phyloP scores from a whole-genome alignment of 2,888 invertebrate species.

The Pachydiplax longipennis region DNA sequence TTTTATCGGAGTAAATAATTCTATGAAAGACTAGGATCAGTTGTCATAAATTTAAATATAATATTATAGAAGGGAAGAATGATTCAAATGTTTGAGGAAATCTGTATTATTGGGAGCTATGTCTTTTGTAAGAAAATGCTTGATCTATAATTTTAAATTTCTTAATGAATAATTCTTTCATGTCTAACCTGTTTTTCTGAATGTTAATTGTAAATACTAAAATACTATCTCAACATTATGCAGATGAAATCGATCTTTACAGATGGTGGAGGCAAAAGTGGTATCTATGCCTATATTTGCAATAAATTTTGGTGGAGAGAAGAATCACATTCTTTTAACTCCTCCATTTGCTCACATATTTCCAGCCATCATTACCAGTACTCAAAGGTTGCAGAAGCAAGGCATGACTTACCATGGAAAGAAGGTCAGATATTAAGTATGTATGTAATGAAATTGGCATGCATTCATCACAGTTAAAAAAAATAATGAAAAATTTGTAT shows the following conservation, averaged over 20 bases:
- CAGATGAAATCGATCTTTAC: constrained; percentile 47
- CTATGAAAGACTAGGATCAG: too few species aligned
- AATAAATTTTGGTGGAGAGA: constrained; percentile 51
- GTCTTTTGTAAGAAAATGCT: too few species aligned
- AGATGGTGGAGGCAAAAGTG: constrained; percentile 69
- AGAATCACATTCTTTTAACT: constrained; percentile 68
- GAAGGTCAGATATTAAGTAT: background rate
- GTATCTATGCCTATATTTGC: constrained; percentile 66
- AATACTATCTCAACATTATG: too few species aligned
- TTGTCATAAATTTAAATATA: too few species aligned
- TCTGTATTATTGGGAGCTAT: too few species aligned
- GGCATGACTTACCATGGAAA: background rate
- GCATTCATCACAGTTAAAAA: background rate
- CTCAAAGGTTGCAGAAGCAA: background rate
- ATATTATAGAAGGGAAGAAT: too few species aligned
- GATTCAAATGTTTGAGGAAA: too few species aligned
- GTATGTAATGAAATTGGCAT: background rate
- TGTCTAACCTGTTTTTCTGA: too few species aligned
- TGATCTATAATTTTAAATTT: too few species aligned
- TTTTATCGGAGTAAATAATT: too few species aligned
- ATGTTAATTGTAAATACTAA: too few species aligned
- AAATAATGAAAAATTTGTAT: background rate
- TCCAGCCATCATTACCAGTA: constrained; percentile 61
- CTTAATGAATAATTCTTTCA: too few species aligned
- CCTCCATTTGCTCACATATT: constrained; percentile 68